phyloP scores from a whole-genome alignment of 2,113 vertebrate species.

The Lates calcarifer region DNA sequence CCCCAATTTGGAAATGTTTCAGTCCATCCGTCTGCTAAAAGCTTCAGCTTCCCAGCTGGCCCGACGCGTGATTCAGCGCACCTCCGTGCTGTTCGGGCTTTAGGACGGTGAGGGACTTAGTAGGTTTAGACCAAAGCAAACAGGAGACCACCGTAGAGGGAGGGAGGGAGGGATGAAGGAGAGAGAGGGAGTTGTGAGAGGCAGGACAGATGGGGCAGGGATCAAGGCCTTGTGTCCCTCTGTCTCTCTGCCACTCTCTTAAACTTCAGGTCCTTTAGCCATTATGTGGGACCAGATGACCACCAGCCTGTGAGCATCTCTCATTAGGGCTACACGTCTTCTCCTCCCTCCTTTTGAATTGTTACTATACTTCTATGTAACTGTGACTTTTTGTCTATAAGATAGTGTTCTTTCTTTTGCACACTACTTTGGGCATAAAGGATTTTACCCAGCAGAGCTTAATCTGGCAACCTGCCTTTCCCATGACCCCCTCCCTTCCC shows the following conservation, averaged over 20 bases:
- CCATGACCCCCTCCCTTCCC: slow-evolving; percentile 48
- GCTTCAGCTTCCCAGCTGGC: slow-evolving; percentile 58
- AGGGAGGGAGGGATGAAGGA: slow-evolving; percentile 57
- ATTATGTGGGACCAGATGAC: slow-evolving; percentile 57
- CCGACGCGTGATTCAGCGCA: slow-evolving; percentile 42
- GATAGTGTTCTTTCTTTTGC: slow-evolving; percentile 1
- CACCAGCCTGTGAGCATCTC: slow-evolving; percentile 42
- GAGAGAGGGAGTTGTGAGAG: slow-evolving; percentile 60
- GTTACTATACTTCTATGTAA: neutral
- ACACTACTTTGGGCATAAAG: slow-evolving; percentile 20
- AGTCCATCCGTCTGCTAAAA: slow-evolving; percentile 37
- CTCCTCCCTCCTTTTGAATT: slow-evolving; percentile 30
- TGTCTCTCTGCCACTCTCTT: slow-evolving; percentile 58
- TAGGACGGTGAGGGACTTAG: slow-evolving; percentile 47
- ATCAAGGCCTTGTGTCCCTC: slow-evolving; percentile 73
- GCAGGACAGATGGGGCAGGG: slow-evolving; percentile 80
- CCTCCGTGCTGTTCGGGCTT: slow-evolving; percentile 69
- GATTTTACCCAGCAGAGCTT: slow-evolving; percentile 42
- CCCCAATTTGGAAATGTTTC: slow-evolving; percentile 31
- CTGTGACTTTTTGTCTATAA: neutral
- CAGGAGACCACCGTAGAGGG: slow-evolving; percentile 58
- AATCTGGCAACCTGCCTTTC: slow-evolving; percentile 66
- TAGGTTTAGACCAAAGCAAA: slow-evolving; percentile 62
- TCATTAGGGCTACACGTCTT: slow-evolving; percentile 50
- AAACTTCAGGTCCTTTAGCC: slow-evolving; percentile 57